Conservation (phyloP, 1,140 invertebrate species). For the Tribolium castaneum region DNA sequence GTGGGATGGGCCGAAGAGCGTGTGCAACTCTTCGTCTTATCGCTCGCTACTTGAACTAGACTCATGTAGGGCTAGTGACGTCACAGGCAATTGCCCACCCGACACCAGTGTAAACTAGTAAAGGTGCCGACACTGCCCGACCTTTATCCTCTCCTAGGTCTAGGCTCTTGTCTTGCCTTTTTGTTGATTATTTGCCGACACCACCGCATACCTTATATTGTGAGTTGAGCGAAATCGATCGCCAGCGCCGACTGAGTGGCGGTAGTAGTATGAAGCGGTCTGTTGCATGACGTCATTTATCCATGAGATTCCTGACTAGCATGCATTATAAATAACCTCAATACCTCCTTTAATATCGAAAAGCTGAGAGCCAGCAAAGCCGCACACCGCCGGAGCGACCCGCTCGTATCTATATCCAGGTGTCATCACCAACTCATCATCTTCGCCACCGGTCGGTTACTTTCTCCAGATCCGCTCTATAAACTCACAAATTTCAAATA, state of each 20-base stretch:
- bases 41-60: not conserved
- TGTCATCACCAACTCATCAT: not conserved
- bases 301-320: constrained; percentile 55
- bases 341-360: constrained; percentile 37
- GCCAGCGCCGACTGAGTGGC: constrained; percentile 44
- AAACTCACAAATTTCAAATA: not conserved
- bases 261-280: constrained; percentile 43
- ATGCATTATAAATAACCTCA: constrained; percentile 57
- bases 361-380: not conserved
- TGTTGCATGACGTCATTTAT: constrained; percentile 53
- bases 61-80: constrained; percentile 30
- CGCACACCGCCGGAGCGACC: not conserved
- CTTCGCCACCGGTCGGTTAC: not conserved
- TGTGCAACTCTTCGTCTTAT: not conserved
- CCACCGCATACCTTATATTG: constrained; percentile 48
- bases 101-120: constrained; percentile 42
- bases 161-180: not conserved
- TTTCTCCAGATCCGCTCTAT: not conserved
- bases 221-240: constrained; percentile 53
- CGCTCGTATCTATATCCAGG: not conserved
- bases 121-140: constrained; percentile 25
- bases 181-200: constrained; percentile 30
- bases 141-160: not conserved
- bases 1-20: constrained; percentile 40
- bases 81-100: constrained; percentile 27